A percentile compares a stretch with the other conserved stretches of the same genome.
phyloP scores from a whole-genome alignment of 1,140 invertebrate genomes.

The Danaus melanippus region DNA sequence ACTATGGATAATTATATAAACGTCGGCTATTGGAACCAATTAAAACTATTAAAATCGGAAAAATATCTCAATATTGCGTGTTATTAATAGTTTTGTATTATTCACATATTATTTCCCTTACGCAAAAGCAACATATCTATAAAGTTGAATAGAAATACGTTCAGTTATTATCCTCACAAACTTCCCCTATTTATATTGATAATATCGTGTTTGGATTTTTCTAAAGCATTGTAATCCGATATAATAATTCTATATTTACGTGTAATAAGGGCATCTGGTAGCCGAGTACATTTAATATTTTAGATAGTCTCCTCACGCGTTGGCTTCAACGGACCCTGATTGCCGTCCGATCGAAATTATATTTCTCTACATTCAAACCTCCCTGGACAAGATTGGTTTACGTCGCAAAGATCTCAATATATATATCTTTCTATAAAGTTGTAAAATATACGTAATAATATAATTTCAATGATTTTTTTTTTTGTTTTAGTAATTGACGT shows the following conservation, averaged over 20 bases:
- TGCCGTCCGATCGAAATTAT: slow-evolving; percentile 73
- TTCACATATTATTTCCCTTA: too few species aligned
- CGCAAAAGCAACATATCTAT: too few species aligned
- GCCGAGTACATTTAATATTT: slow-evolving; percentile 63
- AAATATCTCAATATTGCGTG: too few species aligned
- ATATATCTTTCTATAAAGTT: slow-evolving; percentile 32
- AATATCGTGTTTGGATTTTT: too few species aligned
- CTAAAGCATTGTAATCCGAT: too few species aligned
- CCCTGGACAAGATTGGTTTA: slow-evolving; percentile 62
- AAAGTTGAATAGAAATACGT: too few species aligned
- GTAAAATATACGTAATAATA: slow-evolving; percentile 28
- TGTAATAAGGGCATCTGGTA: slow-evolving; percentile 23
- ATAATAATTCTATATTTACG: slow-evolving; percentile 11
- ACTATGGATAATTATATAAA: too few species aligned
- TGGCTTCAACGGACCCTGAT: slow-evolving; percentile 71
- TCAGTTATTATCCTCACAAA: too few species aligned
- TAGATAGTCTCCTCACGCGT: slow-evolving; percentile 68
- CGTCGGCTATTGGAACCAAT: too few species aligned
- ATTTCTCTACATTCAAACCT: slow-evolving; percentile 69
- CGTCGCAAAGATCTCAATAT: slow-evolving; percentile 32
- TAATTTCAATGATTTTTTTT: slow-evolving; percentile 4
- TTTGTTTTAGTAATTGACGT: slow-evolving; percentile 1
- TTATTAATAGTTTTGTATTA: too few species aligned
- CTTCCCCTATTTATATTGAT: too few species aligned
- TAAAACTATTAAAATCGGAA: too few species aligned